Conservation (phyloP, 2,888 invertebrate genomes). For the Netelia virgata region DNA sequence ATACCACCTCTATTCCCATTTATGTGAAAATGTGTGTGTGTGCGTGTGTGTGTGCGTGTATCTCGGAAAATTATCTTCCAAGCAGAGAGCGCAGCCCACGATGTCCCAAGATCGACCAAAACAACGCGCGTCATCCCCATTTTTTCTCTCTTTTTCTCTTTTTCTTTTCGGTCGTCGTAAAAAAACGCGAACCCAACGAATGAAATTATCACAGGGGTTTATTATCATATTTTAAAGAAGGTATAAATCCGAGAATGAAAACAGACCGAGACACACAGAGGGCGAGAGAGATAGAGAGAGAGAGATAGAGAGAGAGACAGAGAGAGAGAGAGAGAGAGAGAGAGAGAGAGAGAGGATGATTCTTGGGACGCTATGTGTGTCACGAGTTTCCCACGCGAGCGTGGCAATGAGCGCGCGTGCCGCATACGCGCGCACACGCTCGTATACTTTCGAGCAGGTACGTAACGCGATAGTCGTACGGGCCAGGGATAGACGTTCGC, state of each 20-base stretch:
- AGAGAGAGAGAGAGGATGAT: constrained; percentile 51
- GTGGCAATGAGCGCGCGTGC: constrained; percentile 57
- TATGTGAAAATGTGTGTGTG: background rate
- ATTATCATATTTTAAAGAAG: background rate
- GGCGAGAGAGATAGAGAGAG: too few species aligned
- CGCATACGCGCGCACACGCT: constrained; percentile 10
- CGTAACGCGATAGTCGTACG: background rate
- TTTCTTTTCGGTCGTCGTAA: background rate
- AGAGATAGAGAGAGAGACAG: constrained; percentile 28
- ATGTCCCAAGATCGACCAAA: background rate
- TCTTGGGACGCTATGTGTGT: constrained; percentile 63
- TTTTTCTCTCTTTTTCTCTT: background rate
- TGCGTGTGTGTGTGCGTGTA: constrained; percentile 12
- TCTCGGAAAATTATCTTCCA: constrained; percentile 53
- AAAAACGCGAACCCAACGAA: background rate
- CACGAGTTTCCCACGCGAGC: constrained; percentile 70
- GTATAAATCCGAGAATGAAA: constrained; percentile 36
- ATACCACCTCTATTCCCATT: constrained; percentile 28
- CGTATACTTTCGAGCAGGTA: background rate
- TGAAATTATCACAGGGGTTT: background rate
- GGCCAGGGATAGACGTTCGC: background rate
- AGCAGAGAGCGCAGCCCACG: background rate
- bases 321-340: too few species aligned
- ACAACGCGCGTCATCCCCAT: too few species aligned
- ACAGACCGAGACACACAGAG: background rate